A percentile compares a stretch with the other conserved stretches of the same genome.
Evolutionary conservation across 1,140 invertebrate genomes (phyloP).

Genomic region (Drosophila albomicans): DNA sequence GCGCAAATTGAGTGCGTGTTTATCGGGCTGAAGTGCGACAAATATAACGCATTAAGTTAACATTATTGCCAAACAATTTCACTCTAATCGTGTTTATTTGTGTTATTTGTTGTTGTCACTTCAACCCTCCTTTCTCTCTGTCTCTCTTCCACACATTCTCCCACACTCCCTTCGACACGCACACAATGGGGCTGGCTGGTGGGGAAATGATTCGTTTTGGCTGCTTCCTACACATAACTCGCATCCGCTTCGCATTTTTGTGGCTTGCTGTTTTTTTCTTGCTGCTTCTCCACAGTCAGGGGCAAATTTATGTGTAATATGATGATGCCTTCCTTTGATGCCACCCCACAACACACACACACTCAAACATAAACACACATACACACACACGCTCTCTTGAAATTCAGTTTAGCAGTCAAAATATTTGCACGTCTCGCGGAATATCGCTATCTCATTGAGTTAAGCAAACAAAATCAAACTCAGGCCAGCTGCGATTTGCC

Average conservation of each 20-base stretch:
- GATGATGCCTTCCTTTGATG: conserved; percentile 32
- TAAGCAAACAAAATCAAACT: conserved; percentile 57
- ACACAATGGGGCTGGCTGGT: conserved; percentile 2
- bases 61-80: conserved; percentile 73
- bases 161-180: conserved; percentile 1
- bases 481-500: conserved; percentile 25
- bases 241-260: conserved; percentile 69
- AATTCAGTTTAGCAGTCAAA: conserved; percentile 37
- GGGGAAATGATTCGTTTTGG: conserved; percentile 57
- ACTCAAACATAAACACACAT: not conserved
- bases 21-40: conserved; percentile 55
- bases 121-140: conserved; percentile 9
- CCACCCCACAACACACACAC: not conserved
- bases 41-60: conserved; percentile 62
- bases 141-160: not conserved
- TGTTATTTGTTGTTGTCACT: conserved; percentile 49
- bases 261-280: conserved; percentile 26
- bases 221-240: conserved; percentile 62
- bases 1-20: conserved; percentile 52
- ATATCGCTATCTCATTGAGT: conserved; percentile 55
- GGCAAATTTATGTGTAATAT: conserved; percentile 48
- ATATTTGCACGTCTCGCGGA: conserved; percentile 43
- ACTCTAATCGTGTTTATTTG: conserved; percentile 64
- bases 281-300: not conserved
- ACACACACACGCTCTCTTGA: not conserved